A percentile compares a stretch with the other conserved stretches of the same genome.
Evolutionary conservation across 2,113 vertebrate species (phyloP).

Genomic region (Apus apus): DNA sequence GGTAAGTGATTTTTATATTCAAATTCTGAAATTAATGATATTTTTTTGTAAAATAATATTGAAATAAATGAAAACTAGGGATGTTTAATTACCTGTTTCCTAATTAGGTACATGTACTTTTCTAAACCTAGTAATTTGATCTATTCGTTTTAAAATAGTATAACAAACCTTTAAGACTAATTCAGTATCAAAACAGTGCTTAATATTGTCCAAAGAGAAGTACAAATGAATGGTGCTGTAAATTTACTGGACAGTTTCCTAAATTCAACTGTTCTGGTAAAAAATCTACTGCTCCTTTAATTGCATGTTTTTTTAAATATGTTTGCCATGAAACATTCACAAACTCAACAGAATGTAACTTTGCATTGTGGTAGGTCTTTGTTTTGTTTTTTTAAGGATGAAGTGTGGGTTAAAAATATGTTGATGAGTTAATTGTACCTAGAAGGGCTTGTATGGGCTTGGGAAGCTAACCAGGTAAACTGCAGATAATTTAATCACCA

Average conservation of each 20-base stretch:
- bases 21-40: background rate
- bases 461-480: background rate
- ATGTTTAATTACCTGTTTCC: background rate
- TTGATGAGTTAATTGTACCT: background rate
- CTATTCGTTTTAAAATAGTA: background rate
- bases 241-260: background rate
- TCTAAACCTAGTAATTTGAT: background rate
- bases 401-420: background rate
- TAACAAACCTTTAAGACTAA: background rate
- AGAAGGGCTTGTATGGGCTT: background rate
- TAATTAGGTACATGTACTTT: background rate
- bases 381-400: background rate
- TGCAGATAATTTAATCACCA: background rate
- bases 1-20: slow-evolving; percentile 80
- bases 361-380: background rate
- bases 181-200: background rate
- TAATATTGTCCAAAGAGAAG: background rate
- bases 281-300: background rate
- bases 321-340: background rate
- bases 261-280: accelerated
- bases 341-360: background rate
- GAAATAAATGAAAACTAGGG: background rate
- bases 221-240: background rate
- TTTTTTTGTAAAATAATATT: background rate
- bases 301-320: background rate